Evolutionary conservation across 2,888 invertebrate genomes (phyloP).

Genomic region (Nasonovia ribisnigri): DNA sequence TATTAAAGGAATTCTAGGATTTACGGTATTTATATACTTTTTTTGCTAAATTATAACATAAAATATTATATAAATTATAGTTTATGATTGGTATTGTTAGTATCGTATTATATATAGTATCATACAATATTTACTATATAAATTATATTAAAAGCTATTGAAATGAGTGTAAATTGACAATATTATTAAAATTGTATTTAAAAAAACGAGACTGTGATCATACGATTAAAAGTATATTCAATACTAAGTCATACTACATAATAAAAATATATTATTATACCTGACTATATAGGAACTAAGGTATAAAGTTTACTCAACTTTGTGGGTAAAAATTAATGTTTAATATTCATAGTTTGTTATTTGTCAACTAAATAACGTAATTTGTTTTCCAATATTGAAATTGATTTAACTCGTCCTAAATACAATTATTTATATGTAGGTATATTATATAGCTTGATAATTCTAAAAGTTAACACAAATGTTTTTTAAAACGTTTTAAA

Average conservation of each 20-base stretch:
- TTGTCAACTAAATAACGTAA: not conserved
- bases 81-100: not conserved
- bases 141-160: not conserved
- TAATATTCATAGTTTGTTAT: not conserved
- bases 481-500: not conserved
- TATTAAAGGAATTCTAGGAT: slow-evolving; percentile 39
- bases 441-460: not conserved
- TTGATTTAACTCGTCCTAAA: not conserved
- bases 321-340: not conserved
- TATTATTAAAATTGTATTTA: not conserved
- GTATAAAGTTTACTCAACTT: too few relatives aligned
- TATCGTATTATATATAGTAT: too few relatives aligned
- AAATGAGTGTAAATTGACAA: not conserved
- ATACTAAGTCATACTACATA: not conserved
- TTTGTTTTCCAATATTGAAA: not conserved
- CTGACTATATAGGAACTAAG: too few relatives aligned
- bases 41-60: not conserved
- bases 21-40: not conserved
- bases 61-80: not conserved
- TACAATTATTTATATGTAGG: not conserved
- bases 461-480: not conserved
- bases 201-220: not conserved
- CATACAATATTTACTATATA: not conserved
- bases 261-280: not conserved
- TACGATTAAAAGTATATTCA: not conserved